Evolutionary conservation across 2,888 invertebrate species (phyloP).

Genomic region (Heliconius erato): DNA sequence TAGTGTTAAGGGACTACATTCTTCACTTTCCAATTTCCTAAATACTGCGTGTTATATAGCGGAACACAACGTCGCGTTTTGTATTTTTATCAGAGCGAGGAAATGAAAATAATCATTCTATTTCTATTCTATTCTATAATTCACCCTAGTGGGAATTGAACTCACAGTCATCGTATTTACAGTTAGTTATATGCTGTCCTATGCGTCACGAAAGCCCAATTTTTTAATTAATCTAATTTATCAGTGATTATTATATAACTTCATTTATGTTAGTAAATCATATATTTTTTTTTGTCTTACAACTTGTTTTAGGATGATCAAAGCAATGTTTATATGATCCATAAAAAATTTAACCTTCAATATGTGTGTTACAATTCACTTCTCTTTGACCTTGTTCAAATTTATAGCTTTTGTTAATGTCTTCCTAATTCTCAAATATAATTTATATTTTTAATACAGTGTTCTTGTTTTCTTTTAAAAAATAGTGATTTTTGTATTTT

Average conservation of each 20-base stretch:
- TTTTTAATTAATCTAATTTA: neutral
- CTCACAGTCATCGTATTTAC: neutral
- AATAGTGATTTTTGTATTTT: too few relatives aligned
- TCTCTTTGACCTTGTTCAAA: neutral
- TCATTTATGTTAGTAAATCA: neutral
- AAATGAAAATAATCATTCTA: too few relatives aligned
- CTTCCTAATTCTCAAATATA: conserved; percentile 10
- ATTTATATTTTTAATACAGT: neutral
- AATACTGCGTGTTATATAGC: too few relatives aligned
- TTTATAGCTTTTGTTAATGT: conserved; percentile 11
- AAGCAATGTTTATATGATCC: neutral
- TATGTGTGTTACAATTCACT: neutral
- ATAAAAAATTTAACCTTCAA: conserved; percentile 15
- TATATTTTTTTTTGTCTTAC: neutral
- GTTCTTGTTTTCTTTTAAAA: neutral
- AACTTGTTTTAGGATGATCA: conserved; percentile 34
- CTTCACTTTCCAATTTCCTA: too few relatives aligned
- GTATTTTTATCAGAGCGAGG: too few relatives aligned
- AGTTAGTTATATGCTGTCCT: neutral
- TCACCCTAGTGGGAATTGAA: neutral
- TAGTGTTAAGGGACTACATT: too few relatives aligned
- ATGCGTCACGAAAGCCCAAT: neutral
- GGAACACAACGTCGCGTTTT: too few relatives aligned
- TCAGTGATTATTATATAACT: neutral
- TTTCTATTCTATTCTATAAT: too few relatives aligned